phyloP scores from a whole-genome alignment of 2,113 vertebrate genomes.

The Cepphus grylle region DNA sequence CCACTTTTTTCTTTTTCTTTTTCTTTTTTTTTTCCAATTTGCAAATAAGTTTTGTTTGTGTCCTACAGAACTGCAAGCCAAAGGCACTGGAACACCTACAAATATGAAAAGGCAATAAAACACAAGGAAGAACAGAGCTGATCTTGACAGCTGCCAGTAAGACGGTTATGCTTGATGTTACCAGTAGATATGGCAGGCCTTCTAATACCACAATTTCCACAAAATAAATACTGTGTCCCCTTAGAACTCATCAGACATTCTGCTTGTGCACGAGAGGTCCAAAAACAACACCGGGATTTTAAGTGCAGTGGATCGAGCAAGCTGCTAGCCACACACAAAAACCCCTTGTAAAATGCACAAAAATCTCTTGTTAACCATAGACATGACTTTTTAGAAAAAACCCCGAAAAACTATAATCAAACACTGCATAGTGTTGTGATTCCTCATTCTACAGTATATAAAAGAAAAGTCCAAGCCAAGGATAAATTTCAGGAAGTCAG shows the following conservation, averaged over 20 bases:
- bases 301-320: background rate
- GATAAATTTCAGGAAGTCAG: background rate
- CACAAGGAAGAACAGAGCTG: background rate
- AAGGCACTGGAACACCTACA: constrained; percentile 36
- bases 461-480: background rate
- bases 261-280: background rate
- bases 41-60: constrained; percentile 71
- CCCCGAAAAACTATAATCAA: background rate
- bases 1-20: background rate
- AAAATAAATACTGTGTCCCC: background rate
- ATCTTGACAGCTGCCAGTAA: constrained; percentile 34
- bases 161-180: background rate
- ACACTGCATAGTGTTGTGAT: background rate
- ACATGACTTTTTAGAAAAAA: background rate
- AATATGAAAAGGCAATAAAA: constrained; percentile 3
- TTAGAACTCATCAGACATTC: background rate
- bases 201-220: background rate
- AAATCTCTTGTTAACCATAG: background rate
- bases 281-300: background rate
- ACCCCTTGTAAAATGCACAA: background rate
- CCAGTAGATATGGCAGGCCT: background rate
- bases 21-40: background rate
- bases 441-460: background rate
- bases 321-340: background rate
- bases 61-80: constrained; percentile 48